These are phyloP conservation scores for Zhengitettix transpicula DNA, from an alignment of 2,888 invertebrate genomes.

Conservation along the genomic window DNA sequence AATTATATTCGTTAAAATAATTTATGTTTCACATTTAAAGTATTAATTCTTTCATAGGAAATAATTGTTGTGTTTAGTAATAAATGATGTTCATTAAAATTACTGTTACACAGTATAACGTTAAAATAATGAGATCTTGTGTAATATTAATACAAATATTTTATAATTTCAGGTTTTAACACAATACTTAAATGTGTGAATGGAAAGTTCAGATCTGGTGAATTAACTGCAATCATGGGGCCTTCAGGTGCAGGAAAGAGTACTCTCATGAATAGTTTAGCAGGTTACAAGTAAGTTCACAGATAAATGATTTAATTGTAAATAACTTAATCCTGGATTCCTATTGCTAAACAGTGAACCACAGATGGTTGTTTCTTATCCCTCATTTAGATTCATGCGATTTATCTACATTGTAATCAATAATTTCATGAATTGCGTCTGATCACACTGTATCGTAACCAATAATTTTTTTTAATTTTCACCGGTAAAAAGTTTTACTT, in stretches of 20 bases:
- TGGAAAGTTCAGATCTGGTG: slow-evolving; percentile 78
- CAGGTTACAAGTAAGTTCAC: slow-evolving; percentile 63
- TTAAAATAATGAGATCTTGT: background rate
- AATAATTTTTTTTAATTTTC: background rate
- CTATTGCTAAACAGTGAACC: background rate
- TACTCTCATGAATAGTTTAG: slow-evolving; percentile 75
- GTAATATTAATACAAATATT: background rate
- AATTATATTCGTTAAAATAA: no score
- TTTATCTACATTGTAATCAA: background rate
- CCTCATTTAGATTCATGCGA: background rate
- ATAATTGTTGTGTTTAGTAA: no score
- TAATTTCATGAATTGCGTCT: background rate
- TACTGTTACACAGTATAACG: background rate
- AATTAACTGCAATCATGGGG: slow-evolving; percentile 90
- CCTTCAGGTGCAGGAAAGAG: slow-evolving; percentile 73
- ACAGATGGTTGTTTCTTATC: background rate
- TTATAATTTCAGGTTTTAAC: slow-evolving; percentile 43
- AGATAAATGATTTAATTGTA: background rate
- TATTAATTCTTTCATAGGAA: no score
- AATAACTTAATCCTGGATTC: slow-evolving; percentile 1
- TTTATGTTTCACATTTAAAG: no score
- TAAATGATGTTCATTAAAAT: background rate
- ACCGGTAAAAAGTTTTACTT: background rate
- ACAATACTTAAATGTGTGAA: slow-evolving; percentile 75
- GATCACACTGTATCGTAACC: background rate